A percentile compares a stretch with the other conserved stretches of the same genome.
These are phyloP conservation scores for Lepisosteus osseus DNA, from an alignment of 2,113 vertebrate species.

Conservation along the genomic window DNA sequence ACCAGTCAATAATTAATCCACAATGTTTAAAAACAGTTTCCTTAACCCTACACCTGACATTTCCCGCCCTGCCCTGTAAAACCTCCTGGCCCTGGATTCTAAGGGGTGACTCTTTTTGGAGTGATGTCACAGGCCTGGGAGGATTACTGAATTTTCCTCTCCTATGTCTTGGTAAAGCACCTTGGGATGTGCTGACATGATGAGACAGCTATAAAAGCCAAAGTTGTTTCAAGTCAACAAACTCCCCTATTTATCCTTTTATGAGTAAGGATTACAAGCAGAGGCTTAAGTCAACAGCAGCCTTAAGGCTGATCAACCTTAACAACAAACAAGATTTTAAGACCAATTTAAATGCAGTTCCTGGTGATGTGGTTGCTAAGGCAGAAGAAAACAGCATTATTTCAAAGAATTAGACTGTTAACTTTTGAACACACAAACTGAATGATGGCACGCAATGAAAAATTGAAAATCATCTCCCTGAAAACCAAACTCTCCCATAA, in stretches of 20 bases:
- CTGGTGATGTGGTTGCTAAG: not conserved
- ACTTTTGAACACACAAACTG: not conserved
- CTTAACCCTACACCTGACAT: too few species aligned
- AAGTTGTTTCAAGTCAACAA: not conserved
- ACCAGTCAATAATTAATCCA: not conserved
- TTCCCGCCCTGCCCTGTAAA: too few species aligned
- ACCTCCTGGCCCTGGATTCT: too few species aligned
- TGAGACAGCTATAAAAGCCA: not conserved
- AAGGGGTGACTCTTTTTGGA: too few species aligned
- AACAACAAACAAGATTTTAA: not conserved
- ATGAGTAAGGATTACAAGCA: not conserved
- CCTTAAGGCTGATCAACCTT: not conserved
- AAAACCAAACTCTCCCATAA: too few species aligned
- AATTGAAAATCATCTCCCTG: too few species aligned
- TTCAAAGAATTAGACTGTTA: not conserved
- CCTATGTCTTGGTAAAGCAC: not conserved
- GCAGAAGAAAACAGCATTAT: not conserved
- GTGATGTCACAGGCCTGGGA: too few species aligned
- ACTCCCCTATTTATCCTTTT: not conserved
- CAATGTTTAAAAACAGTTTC: too few species aligned
- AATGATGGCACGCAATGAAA: too few species aligned
- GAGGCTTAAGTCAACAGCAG: conserved; percentile 10
- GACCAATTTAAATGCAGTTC: not conserved
- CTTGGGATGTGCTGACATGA: not conserved
- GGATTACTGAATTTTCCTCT: too few species aligned